Conservation (phyloP, 53 echinoderm and acorn worm species). For the Zoroaster sp. region DNA sequence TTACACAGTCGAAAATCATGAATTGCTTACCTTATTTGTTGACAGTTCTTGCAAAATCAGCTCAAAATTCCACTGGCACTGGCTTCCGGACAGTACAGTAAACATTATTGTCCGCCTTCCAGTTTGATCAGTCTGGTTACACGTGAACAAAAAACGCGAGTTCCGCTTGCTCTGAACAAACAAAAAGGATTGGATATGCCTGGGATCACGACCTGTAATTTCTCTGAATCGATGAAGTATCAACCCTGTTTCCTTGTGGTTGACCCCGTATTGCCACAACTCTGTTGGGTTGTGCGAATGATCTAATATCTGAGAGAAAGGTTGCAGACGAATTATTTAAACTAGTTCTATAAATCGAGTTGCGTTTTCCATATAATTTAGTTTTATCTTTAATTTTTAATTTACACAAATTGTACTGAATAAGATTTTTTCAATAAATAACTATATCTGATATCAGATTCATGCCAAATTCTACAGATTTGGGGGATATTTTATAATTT, state of each 20-base stretch:
- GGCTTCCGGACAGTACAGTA: neutral
- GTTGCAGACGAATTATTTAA: no score
- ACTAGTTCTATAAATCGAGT: no score
- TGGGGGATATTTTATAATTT: no score
- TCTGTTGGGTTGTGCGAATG: neutral
- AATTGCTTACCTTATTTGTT: neutral
- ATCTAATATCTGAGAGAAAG: no score
- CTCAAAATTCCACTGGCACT: neutral
- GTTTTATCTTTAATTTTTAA: no score
- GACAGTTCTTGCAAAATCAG: neutral
- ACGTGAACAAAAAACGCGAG: neutral
- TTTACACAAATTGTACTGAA: no score
- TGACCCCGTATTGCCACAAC: neutral
- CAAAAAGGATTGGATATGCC: neutral
- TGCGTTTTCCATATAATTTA: no score
- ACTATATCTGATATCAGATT: no score
- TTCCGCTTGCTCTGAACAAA: neutral
- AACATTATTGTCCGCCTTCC: constrained; percentile 10
- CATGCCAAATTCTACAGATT: no score
- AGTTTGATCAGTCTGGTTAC: neutral
- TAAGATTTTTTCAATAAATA: no score
- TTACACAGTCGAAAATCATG: neutral
- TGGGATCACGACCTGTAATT: neutral
- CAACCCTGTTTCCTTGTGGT: neutral
- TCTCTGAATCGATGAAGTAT: neutral